Evolutionary conservation across 2,113 vertebrate genomes (phyloP).

Genomic region (Gulo gulo): DNA sequence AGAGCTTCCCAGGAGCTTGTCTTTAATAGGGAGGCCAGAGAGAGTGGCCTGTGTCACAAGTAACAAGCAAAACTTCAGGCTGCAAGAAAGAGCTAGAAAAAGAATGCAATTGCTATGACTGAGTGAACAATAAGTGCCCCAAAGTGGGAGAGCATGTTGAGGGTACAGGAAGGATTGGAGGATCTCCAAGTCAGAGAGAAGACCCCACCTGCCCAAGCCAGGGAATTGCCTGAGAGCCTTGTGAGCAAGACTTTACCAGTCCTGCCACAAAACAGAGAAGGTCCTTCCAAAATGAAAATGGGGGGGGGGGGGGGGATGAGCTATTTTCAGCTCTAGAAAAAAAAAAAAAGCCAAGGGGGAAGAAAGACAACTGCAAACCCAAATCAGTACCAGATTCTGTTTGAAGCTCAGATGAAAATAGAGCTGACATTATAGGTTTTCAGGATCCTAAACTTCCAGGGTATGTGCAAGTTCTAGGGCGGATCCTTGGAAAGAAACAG

Average conservation of each 20-base stretch:
- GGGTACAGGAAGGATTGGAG: not conserved
- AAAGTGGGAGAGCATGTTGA: not conserved
- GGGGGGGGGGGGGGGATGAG: not conserved
- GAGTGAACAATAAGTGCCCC: not conserved
- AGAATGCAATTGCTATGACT: not conserved
- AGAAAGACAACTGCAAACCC: not conserved
- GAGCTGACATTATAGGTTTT: not conserved
- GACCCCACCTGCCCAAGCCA: not conserved
- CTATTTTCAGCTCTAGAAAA: not conserved
- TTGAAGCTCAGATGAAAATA: not conserved
- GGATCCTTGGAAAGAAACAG: not conserved
- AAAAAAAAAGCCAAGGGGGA: not conserved
- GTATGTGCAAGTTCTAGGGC: not conserved
- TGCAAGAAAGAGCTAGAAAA: not conserved
- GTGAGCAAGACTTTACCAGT: not conserved
- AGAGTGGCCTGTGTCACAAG: not conserved
- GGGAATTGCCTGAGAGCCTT: not conserved
- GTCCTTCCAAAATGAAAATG: not conserved
- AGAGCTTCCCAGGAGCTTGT: not conserved
- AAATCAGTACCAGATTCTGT: not conserved
- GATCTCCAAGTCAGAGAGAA: not conserved
- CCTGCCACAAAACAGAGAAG: not conserved
- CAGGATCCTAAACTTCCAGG: not conserved
- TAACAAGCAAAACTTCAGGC: not conserved
- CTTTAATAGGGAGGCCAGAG: not conserved